A percentile compares a stretch with the other conserved stretches of the same genome.
These are phyloP conservation scores for Halictus rubicundus DNA, from an alignment of 1,140 invertebrate genomes.

Conservation along the genomic window DNA sequence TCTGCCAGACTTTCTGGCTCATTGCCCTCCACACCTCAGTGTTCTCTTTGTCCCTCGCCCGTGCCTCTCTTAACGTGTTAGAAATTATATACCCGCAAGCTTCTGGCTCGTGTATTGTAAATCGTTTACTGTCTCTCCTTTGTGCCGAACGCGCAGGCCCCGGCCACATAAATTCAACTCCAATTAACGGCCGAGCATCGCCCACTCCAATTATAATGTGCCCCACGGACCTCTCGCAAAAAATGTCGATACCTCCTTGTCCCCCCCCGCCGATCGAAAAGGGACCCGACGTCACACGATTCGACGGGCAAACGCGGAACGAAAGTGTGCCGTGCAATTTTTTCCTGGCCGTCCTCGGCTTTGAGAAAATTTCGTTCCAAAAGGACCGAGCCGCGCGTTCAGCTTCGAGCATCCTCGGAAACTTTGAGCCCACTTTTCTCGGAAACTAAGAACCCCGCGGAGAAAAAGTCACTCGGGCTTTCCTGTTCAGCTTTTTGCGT, in stretches of 20 bases:
- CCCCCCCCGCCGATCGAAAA: too few relatives aligned
- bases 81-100: constrained; percentile 40
- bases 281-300: neutral
- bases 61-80: constrained; percentile 43
- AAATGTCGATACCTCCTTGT: neutral
- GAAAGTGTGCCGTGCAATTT: neutral
- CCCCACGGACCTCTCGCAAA: neutral
- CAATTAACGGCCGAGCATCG: neutral
- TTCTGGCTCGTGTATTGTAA: constrained; percentile 12
- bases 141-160: constrained; percentile 3
- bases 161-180: neutral
- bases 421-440: too few relatives aligned
- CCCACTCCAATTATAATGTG: neutral
- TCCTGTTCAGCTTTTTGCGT: too few relatives aligned
- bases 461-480: too few relatives aligned
- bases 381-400: too few relatives aligned
- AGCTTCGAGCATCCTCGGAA: too few relatives aligned
- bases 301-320: neutral
- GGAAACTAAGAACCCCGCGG: too few relatives aligned
- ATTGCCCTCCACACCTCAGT: constrained; percentile 50
- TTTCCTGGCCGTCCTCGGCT: neutral
- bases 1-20: constrained; percentile 51
- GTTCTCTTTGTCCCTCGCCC: constrained; percentile 43
- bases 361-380: neutral
- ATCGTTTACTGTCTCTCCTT: constrained; percentile 22